These are phyloP conservation scores for Trematomus bernacchii DNA, from an alignment of 2,797 vertebrate genomes.

Conservation along the genomic window DNA sequence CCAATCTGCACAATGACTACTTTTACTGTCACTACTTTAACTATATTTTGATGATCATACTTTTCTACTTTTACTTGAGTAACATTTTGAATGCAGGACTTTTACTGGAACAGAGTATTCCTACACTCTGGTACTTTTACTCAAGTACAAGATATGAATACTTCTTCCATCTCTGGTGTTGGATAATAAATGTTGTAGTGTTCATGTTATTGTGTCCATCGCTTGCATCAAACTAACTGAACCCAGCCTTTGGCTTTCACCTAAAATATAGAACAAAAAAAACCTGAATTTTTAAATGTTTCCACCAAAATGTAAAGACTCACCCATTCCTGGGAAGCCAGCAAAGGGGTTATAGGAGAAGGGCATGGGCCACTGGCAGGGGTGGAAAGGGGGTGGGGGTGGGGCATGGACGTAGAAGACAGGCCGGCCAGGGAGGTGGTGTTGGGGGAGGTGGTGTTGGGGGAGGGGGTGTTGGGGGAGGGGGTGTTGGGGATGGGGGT, in stretches of 20 bases:
- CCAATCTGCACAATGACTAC: too few species aligned
- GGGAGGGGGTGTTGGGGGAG: slow-evolving; percentile 13
- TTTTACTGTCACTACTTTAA: too few species aligned
- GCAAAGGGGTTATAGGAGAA: slow-evolving; percentile 68
- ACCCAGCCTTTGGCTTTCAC: neutral
- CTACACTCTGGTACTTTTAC: too few species aligned
- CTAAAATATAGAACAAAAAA: neutral
- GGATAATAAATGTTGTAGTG: too few species aligned
- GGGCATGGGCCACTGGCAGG: slow-evolving; percentile 77
- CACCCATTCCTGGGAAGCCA: slow-evolving; percentile 72
- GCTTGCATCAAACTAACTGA: neutral
- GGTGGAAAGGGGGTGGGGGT: slow-evolving; percentile 60
- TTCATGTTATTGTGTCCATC: neutral
- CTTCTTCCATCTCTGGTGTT: too few species aligned
- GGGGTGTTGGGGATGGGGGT: neutral
- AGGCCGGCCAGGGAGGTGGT: slow-evolving; percentile 29
- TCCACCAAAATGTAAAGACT: slow-evolving; percentile 5
- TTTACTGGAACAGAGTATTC: too few species aligned
- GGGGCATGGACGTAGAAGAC: slow-evolving; percentile 61
- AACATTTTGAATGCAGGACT: too few species aligned
- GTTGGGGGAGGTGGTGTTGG: slow-evolving; percentile 20
- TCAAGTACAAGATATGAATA: too few species aligned
- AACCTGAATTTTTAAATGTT: neutral
- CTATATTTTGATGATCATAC: too few species aligned
- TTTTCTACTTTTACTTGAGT: too few species aligned